These are phyloP conservation scores for Caenorhabditis tropicalis DNA, from an alignment of 1,140 invertebrate species.

Conservation along the genomic window DNA sequence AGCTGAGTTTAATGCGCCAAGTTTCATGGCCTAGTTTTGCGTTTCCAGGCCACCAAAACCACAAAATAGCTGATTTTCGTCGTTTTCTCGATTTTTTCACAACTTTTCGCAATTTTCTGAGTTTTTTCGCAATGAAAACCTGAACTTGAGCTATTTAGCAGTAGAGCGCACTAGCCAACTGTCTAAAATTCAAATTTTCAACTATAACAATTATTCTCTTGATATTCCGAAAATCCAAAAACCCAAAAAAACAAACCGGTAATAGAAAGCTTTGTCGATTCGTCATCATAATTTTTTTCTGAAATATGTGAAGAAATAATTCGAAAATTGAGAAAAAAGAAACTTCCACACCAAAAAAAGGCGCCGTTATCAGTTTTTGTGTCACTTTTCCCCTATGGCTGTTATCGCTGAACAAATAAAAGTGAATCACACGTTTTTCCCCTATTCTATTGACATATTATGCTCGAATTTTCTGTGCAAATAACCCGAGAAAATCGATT, in stretches of 20 bases:
- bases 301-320: not conserved
- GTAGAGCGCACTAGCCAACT: no score
- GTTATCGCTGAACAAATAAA: not conserved
- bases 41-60: no score
- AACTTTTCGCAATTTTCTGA: not conserved
- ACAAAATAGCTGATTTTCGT: not conserved
- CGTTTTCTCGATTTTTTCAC: not conserved
- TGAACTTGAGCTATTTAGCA: no score
- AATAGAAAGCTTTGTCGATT: not conserved
- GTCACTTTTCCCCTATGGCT: not conserved
- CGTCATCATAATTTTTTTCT: not conserved
- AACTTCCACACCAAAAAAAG: not conserved
- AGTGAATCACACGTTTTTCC: not conserved
- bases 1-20: no score
- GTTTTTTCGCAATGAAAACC: not conserved
- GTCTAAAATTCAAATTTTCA: not conserved
- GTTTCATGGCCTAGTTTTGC: no score
- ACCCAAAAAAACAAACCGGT: not conserved
- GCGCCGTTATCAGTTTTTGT: not conserved
- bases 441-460: not conserved
- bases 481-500: not conserved
- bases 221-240: no score
- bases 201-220: not conserved
- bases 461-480: not conserved
- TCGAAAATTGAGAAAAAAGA: not conserved